Evolutionary conservation across 2,888 invertebrate species (phyloP).

Genomic region (Meghimatium bilineatum): DNA sequence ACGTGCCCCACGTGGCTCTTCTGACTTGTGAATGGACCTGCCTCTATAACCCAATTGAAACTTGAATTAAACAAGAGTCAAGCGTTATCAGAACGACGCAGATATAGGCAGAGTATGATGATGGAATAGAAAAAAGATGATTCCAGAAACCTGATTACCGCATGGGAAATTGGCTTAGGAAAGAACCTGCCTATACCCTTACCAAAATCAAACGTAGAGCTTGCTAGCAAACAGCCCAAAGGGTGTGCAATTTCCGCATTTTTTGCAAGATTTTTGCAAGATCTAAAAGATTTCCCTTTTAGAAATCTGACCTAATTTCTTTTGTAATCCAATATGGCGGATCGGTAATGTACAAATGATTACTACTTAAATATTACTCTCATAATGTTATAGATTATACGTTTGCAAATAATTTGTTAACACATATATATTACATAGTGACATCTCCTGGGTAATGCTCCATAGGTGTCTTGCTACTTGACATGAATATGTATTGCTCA

Average conservation of each 20-base stretch:
- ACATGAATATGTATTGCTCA: no score
- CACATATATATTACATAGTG: no score
- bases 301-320: constrained; percentile 13
- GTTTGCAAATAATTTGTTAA: no score
- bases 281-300: background rate
- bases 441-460: no score
- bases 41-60: constrained; percentile 11
- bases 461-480: no score
- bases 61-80: constrained; percentile 13
- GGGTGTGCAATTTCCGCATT: constrained; percentile 28
- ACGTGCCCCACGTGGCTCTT: background rate
- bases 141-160: constrained; percentile 14
- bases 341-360: background rate
- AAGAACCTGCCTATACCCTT: background rate
- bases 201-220: background rate
- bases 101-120: constrained; percentile 6
- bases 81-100: background rate
- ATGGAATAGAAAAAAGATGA: background rate
- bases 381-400: background rate
- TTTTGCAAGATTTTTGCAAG: constrained; percentile 18
- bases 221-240: constrained; percentile 12
- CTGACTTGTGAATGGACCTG: background rate
- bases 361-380: background rate
- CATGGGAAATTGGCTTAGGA: constrained; percentile 26
- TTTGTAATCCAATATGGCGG: background rate